Conservation (phyloP, 2,113 vertebrate genomes). For the Sander vitreus region DNA sequence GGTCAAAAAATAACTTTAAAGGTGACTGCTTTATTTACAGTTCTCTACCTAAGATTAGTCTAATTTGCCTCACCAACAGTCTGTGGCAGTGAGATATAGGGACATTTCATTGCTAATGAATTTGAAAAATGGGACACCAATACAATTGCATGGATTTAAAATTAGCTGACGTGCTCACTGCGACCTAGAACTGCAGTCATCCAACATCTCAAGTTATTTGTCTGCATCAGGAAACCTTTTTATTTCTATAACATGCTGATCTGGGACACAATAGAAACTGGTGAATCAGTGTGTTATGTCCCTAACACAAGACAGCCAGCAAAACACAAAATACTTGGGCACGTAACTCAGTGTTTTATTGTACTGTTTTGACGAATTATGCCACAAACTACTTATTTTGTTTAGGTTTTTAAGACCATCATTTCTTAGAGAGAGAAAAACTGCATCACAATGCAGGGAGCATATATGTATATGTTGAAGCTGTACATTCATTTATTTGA, state of each 20-base stretch:
- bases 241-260: conserved; percentile 1
- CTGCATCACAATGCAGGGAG: neutral
- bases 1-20: neutral
- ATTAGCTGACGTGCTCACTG: neutral
- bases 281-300: neutral
- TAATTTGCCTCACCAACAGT: conserved; percentile 8
- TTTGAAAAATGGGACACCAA: conserved; percentile 28
- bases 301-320: too few relatives aligned
- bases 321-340: too few relatives aligned
- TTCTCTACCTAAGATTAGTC: neutral
- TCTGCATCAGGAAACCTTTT: conserved; percentile 2
- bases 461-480: neutral
- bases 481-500: neutral
- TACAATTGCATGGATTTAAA: conserved; percentile 5
- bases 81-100: conserved; percentile 27
- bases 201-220: neutral
- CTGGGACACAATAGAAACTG: neutral
- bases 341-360: neutral
- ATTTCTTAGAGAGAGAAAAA: neutral
- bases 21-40: neutral
- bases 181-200: neutral
- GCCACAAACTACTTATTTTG: neutral
- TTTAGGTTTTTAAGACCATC: neutral
- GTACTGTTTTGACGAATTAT: neutral
- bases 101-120: conserved; percentile 19